Percentiles rank a stretch among this genome's conserved stretches.
Evolutionary conservation across 2,113 vertebrate genomes (phyloP).

Genomic region (Callocephalon fimbriatum): DNA sequence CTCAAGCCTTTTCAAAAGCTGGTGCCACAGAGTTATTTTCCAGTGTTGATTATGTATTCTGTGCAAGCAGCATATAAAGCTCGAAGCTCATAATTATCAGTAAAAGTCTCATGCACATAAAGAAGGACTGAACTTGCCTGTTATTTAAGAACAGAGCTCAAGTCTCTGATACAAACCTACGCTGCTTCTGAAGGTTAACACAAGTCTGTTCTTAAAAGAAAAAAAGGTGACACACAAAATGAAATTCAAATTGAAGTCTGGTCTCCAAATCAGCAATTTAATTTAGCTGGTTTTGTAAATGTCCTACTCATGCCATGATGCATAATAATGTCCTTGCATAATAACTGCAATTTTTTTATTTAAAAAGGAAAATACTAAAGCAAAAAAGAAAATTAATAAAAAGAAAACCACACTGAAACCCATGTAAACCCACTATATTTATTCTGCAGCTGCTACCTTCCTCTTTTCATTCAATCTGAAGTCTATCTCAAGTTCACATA

Average conservation of each 20-base stretch:
- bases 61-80: background rate
- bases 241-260: constrained; percentile 8
- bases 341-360: constrained; percentile 12
- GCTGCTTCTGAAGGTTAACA: constrained; percentile 33
- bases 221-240: background rate
- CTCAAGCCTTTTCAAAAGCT: background rate
- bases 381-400: background rate
- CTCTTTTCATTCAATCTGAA: background rate
- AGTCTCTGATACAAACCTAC: background rate
- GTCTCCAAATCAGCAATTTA: background rate
- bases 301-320: background rate
- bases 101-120: constrained; percentile 38
- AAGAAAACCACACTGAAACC: background rate
- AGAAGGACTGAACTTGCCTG: constrained; percentile 39
- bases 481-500: background rate
- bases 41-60: constrained; percentile 9
- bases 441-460: background rate
- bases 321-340: constrained; percentile 13
- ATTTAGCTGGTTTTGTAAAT: constrained; percentile 18
- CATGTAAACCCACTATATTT: background rate
- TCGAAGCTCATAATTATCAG: constrained; percentile 34
- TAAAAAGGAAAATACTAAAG: background rate
- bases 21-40: constrained; percentile 12
- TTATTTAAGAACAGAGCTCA: constrained; percentile 31
- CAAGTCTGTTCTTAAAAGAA: background rate